Base-by-base conservation (phyloP, 2,113 vertebrate genomes). In the Arothron firmamentum region DNA sequence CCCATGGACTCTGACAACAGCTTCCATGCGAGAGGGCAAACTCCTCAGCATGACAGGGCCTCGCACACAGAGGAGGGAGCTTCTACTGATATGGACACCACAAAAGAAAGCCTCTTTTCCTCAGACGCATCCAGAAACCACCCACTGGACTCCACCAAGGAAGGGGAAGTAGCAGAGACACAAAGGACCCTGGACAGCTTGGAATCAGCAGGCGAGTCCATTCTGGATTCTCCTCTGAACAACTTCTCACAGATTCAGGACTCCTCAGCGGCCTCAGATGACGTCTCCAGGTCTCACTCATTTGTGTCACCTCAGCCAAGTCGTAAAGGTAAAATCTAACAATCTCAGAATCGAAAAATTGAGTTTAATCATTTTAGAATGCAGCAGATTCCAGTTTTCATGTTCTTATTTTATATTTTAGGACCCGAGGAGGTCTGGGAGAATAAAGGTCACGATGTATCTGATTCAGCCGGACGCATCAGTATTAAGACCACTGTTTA, bases 151-250 rank as follows among this genome's bases (percentile, higher is more conserved):
- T 82, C 79, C 42, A 79, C 65, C 42, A 65, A 52, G 62, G 73
- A 68, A 46, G 68, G 54, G 28, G 78, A 76, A 47, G 52, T 48
- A 5, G 83, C 81, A 52, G 76, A 61, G 62, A 59, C 59, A 13
- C 78, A 79, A 3, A 74, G 75, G 38, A 83, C 71, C 15, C 45
- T 68, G 52, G 79, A 70, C 60, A 67, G 75, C 48, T 65, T 52
- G 15, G 59, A 77, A 11, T 52, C 70, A 48, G 69, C 63, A 1
- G 71, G 49, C 20, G 84, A 65, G 16, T 88, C 88, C 10, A 65
- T 56, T 47, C 62, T 81, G 59, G 78, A 80, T 28, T 85, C 87
- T 53, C 87, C 87, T 21, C 55, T 85, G 6, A 84, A 79, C 59
- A 66, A 62, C 69, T 70, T 47, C 43, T 81, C 81, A 61, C 84